A percentile compares a stretch with the other conserved stretches of the same genome.
Evolutionary conservation across 2,797 vertebrate species (phyloP).

Genomic region (Lagorchestes hirsutus): DNA sequence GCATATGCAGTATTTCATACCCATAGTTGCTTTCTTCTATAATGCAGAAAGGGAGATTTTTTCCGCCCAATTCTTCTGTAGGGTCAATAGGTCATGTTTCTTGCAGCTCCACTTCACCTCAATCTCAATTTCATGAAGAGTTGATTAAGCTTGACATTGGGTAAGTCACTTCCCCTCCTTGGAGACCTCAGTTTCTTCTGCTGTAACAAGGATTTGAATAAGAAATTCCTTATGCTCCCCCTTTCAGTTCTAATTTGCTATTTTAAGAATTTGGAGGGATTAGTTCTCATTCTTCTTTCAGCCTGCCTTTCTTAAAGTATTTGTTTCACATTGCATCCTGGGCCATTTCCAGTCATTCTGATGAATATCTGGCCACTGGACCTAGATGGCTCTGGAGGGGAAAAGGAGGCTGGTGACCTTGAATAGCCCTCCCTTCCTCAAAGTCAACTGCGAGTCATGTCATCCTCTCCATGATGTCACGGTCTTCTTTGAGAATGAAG

Average conservation of each 20-base stretch:
- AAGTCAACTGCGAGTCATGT: too few relatives aligned
- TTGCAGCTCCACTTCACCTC: neutral
- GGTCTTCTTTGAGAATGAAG: too few relatives aligned
- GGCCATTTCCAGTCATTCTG: too few relatives aligned
- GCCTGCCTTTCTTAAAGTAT: neutral
- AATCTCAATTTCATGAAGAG: neutral
- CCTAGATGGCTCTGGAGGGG: too few relatives aligned
- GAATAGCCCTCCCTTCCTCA: too few relatives aligned
- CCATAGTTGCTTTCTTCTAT: neutral
- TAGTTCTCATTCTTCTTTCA: neutral
- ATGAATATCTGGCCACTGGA: too few relatives aligned
- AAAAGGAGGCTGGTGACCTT: too few relatives aligned
- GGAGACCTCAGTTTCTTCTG: neutral
- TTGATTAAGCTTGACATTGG: neutral
- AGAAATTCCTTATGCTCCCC: neutral
- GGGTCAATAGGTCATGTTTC: neutral
- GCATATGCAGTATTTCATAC: neutral
- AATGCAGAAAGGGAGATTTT: neutral
- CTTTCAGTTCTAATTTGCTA: neutral
- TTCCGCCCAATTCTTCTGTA: neutral
- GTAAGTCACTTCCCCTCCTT: neutral
- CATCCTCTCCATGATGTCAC: too few relatives aligned
- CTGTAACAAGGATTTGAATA: neutral
- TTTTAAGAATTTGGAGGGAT: neutral
- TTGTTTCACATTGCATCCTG: too few relatives aligned